Base-by-base conservation (phyloP, 2,113 vertebrate genomes). In the Mobula hypostoma region DNA sequence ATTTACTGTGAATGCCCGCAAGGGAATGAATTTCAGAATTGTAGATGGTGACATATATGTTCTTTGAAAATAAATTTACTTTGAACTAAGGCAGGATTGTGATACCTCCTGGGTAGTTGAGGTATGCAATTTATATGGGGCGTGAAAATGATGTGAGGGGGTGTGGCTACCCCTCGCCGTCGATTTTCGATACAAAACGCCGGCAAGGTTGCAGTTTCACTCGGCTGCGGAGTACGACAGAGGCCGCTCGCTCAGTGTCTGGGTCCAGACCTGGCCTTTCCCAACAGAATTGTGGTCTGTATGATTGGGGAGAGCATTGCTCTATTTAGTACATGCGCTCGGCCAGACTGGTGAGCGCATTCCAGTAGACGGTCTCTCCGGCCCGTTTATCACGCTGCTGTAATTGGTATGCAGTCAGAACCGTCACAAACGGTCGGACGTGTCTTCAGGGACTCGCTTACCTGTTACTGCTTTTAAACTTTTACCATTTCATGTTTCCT, bases 321-420 rank as follows among this genome's bases (percentile, higher is more conserved):
- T 63, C 27, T 88, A 56, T 12, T 61, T n/a, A 2, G 29, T 24
- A 5, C 82, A 6, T 66, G 21, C 14, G 14, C 12, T 63, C 83
- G 56, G 5, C 12, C 29, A 66, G 27, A 63, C 5, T 7, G 8
- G 29, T 66, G 58, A n/a, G 83, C 0, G 56, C 27, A 61, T 8
- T 32, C 61, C 6, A 6, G 7, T n/a, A 32, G n/a, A 2, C 29
- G 66, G 58, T 36, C 78, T 19, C 80, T 11, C 85, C 9, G 83
- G 83, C 56, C 58, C 27, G 29, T 88, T 88, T 88, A 63, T 90
- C 85, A 66, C 29, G 15, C 63, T 66, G 14, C 21, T n/a, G 61
- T 90, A 68, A 90, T 90, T 66, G 61, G 29, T 90, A 90, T 90
- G 85, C 61, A 66, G 61, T 90, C 85, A 68, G 85, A 63, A 90